Evolutionary conservation across 2,888 invertebrate genomes (phyloP).

Genomic region (Synanthedon myopaeformis): DNA sequence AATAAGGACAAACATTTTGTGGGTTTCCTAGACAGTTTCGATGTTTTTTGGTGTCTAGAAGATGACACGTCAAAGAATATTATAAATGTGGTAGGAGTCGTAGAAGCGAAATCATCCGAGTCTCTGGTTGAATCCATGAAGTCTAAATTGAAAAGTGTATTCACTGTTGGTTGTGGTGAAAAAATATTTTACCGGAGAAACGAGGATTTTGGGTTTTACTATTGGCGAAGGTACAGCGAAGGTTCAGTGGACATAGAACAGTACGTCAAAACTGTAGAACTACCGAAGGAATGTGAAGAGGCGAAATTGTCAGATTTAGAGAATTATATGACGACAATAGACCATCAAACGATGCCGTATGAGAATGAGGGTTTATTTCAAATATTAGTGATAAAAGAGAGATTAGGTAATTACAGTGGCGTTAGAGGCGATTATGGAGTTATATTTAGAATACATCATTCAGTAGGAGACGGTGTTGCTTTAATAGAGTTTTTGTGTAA

Average conservation of each 20-base stretch:
- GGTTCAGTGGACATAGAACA: slow-evolving; percentile 36
- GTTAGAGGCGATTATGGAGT: slow-evolving; percentile 38
- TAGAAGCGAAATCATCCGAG: slow-evolving; percentile 38
- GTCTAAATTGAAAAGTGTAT: slow-evolving; percentile 21
- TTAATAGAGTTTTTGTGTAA: slow-evolving; percentile 57
- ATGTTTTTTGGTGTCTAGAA: slow-evolving; percentile 67
- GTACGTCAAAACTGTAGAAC: slow-evolving; percentile 49
- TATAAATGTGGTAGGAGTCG: slow-evolving; percentile 56
- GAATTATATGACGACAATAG: slow-evolving; percentile 37
- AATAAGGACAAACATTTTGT: slow-evolving; percentile 39
- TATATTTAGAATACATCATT: slow-evolving; percentile 66
- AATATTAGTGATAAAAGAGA: slow-evolving; percentile 47
- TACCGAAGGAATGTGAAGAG: slow-evolving; percentile 20
- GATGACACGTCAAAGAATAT: slow-evolving; percentile 47
- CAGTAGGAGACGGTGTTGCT: slow-evolving; percentile 66
- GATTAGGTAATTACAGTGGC: slow-evolving; percentile 17
- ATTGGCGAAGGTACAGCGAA: slow-evolving; percentile 44
- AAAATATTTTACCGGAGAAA: slow-evolving; percentile 56
- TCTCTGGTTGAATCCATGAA: slow-evolving; percentile 23
- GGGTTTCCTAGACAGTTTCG: slow-evolving; percentile 60
- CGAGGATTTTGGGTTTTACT: slow-evolving; percentile 61
- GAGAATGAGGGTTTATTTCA: slow-evolving; percentile 60
- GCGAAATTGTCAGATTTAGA: slow-evolving; percentile 34
- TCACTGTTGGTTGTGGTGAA: slow-evolving; percentile 16
- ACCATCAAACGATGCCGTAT: slow-evolving; percentile 49